Conservation (phyloP, 2,797 vertebrate species). For the Erithacus rubecula region DNA sequence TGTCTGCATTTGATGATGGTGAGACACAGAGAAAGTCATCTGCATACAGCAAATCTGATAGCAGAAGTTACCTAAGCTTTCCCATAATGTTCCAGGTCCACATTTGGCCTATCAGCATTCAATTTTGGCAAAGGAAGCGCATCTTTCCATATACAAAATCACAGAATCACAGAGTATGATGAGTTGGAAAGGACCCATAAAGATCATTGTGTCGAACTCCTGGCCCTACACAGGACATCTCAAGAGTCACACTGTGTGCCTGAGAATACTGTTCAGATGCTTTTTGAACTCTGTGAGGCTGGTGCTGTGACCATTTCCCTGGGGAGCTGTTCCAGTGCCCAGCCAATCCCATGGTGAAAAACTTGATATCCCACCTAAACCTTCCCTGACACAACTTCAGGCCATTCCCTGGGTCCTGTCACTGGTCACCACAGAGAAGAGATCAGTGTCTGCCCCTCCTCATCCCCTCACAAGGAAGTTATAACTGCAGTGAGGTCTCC, state of each 20-base stretch:
- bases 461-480: neutral
- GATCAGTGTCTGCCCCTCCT: neutral
- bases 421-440: neutral
- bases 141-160: neutral
- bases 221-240: no score
- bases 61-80: neutral
- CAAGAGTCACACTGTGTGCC: neutral
- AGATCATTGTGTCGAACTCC: fast-evolving
- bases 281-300: neutral
- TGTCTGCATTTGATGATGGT: neutral
- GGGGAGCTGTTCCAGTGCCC: neutral
- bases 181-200: neutral
- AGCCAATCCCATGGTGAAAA: neutral
- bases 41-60: neutral
- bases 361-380: neutral
- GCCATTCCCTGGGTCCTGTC: no score
- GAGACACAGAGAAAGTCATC: neutral
- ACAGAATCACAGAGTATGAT: neutral
- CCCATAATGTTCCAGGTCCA: neutral
- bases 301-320: neutral
- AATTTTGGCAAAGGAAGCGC: neutral
- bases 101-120: neutral
- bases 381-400: neutral
- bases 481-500: neutral
- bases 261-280: neutral